A percentile compares a stretch with the other conserved stretches of the same genome.
Conservation (phyloP, 2,797 vertebrate species). For the Squalus acanthias region DNA sequence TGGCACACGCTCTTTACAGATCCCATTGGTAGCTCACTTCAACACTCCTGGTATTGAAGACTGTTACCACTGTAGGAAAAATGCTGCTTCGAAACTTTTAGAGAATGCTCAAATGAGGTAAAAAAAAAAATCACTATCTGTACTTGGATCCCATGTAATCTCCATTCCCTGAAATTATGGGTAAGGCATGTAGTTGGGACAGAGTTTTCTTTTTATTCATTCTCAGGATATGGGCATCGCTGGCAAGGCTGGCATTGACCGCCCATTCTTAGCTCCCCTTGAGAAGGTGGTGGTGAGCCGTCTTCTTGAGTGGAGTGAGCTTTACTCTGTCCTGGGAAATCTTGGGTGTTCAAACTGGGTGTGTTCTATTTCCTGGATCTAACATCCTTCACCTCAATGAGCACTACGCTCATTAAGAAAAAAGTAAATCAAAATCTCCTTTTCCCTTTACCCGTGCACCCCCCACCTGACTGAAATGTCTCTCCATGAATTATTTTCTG, state of each 20-base stretch:
- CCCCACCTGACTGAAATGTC: neutral
- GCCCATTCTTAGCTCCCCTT: neutral
- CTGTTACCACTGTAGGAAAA: neutral
- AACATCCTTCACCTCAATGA: neutral
- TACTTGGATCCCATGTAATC: too few species aligned
- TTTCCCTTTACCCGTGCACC: neutral
- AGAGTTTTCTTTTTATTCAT: neutral
- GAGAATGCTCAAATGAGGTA: neutral
- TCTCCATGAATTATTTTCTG: neutral
- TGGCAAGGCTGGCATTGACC: neutral
- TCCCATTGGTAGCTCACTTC: neutral
- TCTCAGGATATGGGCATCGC: neutral
- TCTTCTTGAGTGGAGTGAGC: neutral
- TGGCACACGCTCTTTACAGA: neutral
- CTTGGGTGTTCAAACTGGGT: neutral
- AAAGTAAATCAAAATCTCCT: neutral
- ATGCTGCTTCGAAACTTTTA: neutral
- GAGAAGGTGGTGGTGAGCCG: neutral
- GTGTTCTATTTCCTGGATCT: neutral
- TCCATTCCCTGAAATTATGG: neutral
- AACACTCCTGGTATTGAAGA: neutral
- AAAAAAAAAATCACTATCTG: neutral
- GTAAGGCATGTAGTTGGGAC: neutral
- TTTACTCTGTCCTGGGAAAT: neutral
- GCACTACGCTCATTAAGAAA: neutral